These are phyloP conservation scores for Caradrina kadenii DNA, from an alignment of 2,888 invertebrate genomes.

Conservation along the genomic window DNA sequence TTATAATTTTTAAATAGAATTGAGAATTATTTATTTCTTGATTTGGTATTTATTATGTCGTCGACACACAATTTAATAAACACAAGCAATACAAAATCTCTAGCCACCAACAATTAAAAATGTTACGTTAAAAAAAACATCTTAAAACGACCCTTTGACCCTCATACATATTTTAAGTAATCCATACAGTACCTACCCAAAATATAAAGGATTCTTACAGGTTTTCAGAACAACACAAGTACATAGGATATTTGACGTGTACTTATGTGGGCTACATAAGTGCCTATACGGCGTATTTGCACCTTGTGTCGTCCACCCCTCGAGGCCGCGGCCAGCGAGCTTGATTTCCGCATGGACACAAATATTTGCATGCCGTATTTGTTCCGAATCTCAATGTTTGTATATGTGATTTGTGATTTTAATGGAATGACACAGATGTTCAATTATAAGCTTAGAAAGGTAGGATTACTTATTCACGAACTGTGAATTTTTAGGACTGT, in stretches of 20 bases:
- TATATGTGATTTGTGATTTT: conserved; percentile 31
- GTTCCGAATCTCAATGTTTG: conserved; percentile 33
- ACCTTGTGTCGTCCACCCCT: conserved; percentile 7
- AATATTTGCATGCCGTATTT: conserved; percentile 36
- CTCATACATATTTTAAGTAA: conserved; percentile 14
- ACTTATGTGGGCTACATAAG: background rate
- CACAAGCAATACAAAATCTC: too few species aligned
- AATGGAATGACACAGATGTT: conserved; percentile 15
- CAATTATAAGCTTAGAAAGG: conserved; percentile 14
- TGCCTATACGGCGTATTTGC: conserved; percentile 7
- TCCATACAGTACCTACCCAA: conserved; percentile 2
- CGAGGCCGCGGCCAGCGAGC: conserved; percentile 4
- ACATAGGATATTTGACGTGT: background rate
- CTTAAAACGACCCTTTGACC: background rate
- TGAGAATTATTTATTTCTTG: too few species aligned
- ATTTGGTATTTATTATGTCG: too few species aligned
- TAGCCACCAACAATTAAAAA: too few species aligned
- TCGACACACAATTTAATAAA: too few species aligned
- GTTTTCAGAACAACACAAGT: background rate
- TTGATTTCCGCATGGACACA: conserved; percentile 28
- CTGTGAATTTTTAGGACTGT: conserved; percentile 1
- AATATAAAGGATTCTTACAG: conserved; percentile 1
- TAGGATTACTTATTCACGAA: conserved; percentile 21
- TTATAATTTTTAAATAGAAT: too few species aligned
- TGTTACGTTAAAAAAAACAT: background rate